A percentile compares a stretch with the other conserved stretches of the same genome.
phyloP scores from a whole-genome alignment of 2,888 invertebrate genomes.

The Euplexia lucipara region DNA sequence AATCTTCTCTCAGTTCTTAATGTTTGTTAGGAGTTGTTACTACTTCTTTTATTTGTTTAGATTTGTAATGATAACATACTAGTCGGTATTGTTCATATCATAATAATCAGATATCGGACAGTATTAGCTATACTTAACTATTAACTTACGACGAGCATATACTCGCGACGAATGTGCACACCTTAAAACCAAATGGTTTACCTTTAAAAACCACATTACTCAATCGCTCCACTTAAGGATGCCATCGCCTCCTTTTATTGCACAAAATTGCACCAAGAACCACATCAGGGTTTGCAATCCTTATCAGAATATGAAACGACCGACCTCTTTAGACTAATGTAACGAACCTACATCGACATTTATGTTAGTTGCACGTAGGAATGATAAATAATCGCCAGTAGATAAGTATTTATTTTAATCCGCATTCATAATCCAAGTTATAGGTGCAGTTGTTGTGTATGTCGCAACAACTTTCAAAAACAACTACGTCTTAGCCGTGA shows the following conservation, averaged over 20 bases:
- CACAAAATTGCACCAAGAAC: conserved; percentile 44
- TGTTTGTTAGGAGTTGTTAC: neutral
- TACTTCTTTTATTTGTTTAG: neutral
- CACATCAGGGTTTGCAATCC: conserved; percentile 40
- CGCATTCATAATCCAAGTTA: conserved; percentile 25
- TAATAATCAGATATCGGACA: neutral
- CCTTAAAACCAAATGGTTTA: conserved; percentile 14
- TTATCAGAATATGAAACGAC: conserved; percentile 49
- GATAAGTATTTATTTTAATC: conserved; percentile 44
- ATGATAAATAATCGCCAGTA: conserved; percentile 32
- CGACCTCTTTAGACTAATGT: conserved; percentile 45
- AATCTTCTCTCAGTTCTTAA: neutral
- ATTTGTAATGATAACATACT: neutral
- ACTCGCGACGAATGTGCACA: neutral
- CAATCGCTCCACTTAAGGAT: conserved; percentile 39
- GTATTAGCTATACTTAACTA: neutral
- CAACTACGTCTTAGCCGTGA: conserved; percentile 49
- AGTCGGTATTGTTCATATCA: neutral
- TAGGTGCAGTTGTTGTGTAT: conserved; percentile 32
- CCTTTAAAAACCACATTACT: conserved; percentile 45
- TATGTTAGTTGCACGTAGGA: conserved; percentile 26
- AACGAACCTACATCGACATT: conserved; percentile 29
- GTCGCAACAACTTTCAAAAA: conserved; percentile 60
- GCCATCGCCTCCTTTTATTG: conserved; percentile 37
- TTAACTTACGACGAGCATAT: conserved; percentile 1